phyloP scores from a whole-genome alignment of 2,888 invertebrate genomes.

The Rhamnusium bicolor region DNA sequence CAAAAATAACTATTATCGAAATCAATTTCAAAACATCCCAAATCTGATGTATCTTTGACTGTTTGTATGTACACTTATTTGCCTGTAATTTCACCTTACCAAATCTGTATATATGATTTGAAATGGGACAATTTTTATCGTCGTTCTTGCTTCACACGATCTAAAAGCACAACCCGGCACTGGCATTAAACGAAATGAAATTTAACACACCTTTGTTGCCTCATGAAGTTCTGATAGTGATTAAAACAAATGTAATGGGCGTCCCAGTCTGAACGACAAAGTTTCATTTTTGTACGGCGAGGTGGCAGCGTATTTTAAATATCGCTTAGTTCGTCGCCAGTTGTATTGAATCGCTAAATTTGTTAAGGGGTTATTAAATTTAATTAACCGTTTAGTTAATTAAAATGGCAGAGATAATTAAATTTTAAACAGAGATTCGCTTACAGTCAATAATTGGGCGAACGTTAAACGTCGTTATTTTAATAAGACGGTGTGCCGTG shows the following conservation, averaged over 20 bases:
- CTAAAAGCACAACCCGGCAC: neutral
- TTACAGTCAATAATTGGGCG: constrained; percentile 7
- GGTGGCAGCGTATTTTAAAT: neutral
- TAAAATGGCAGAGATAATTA: constrained; percentile 15
- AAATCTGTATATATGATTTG: no score
- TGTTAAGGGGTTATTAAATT: neutral
- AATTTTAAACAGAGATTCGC: constrained; percentile 2
- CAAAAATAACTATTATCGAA: no score
- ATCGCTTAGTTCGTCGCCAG: constrained; percentile 12
- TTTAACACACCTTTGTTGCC: neutral
- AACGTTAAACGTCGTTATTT: neutral
- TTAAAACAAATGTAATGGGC: neutral
- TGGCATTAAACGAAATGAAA: neutral
- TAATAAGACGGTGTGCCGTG: neutral
- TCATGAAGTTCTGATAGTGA: neutral
- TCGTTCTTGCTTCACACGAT: neutral
- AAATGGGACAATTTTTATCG: neutral
- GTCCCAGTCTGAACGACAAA: neutral
- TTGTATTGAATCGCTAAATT: constrained; percentile 8
- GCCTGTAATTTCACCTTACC: no score
- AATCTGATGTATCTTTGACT: no score
- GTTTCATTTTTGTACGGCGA: neutral
- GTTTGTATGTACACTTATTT: no score
- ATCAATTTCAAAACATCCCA: no score
- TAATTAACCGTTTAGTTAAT: constrained; percentile 5